Evolutionary conservation across 2,797 vertebrate genomes (phyloP), one percentile per base, ranked within the genome.

Genomic region (Siniperca undulata): DNA sequence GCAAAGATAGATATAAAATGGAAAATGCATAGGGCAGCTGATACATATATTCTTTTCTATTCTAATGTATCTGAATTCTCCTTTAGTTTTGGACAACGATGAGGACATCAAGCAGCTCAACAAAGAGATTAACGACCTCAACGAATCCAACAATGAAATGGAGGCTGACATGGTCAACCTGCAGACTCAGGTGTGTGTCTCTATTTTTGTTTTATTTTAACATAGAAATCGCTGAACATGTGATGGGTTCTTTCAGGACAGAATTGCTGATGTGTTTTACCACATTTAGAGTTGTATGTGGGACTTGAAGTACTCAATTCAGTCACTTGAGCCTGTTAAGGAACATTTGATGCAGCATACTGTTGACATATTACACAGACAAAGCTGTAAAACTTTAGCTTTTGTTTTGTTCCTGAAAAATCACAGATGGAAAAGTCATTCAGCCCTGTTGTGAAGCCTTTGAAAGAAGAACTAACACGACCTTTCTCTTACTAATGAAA

Each of bases 71-170:
- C 27, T 65, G 24, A 2, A 36, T 22, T 68, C 59, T 66, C 42
- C 13, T 76, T 65, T 52, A 99, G 98, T 99, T 84, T 92, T 99
- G 83, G 99, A 99, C 88, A 99, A 97, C 0, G 98, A 99, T 0
- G 98, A 99, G 86, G 99, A 99, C 92, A 99, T 99, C 90, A 98
- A 99, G 93, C 98, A 99, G 92, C 97, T 99, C 86, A 98, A 99
- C 95, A 98, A 97, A 93, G 99, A 99, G 93, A 99, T 99, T 60
- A 98, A 95, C 7, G 98, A 99, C 84, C 96, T 99, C 89, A 99
- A 97, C 0, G 98, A 98, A 82, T 99, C 98, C 91, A 99, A 99
- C 96, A 97, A 97, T 0, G 98, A 99, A 93, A 99, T 99, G 97
- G 99, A 99, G 91, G 97, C 97, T 0, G 98, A 99, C 84, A 98